A percentile compares a stretch with the other conserved stretches of the same genome.
Conservation (phyloP, 2,888 invertebrate species). For the Orgyia antiqua region DNA sequence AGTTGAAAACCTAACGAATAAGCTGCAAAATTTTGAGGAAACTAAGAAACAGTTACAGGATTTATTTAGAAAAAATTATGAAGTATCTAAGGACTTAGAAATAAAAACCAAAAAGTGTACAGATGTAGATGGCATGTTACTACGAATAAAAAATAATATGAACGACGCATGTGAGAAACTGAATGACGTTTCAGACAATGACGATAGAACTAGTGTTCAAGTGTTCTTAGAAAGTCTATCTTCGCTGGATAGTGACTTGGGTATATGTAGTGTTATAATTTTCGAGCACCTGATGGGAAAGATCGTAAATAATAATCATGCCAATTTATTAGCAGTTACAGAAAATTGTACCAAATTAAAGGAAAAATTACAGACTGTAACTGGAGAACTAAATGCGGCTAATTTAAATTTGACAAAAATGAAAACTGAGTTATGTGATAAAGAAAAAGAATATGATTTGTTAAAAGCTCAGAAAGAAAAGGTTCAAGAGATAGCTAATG, state of each 20-base stretch:
- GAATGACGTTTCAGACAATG: constrained; percentile 11
- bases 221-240: constrained; percentile 45
- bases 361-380: constrained; percentile 32
- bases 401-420: constrained; percentile 39
- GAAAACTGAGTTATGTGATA: constrained; percentile 41
- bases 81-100: constrained; percentile 35
- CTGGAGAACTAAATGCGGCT: constrained; percentile 35
- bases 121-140: constrained; percentile 30
- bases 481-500: constrained; percentile 53
- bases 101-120: constrained; percentile 35
- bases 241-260: constrained; percentile 46
- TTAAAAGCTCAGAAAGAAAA: constrained; percentile 49
- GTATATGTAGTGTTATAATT: constrained; percentile 30
- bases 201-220: constrained; percentile 23
- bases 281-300: constrained; percentile 41
- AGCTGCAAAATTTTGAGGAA: constrained; percentile 50
- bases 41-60: constrained; percentile 34
- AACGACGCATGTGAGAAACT: constrained; percentile 27
- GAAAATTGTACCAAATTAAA: constrained; percentile 36
- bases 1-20: constrained; percentile 56
- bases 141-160: constrained; percentile 38
- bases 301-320: constrained; percentile 35
- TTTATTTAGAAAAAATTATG: constrained; percentile 29
- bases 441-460: constrained; percentile 49
- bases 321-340: constrained; percentile 30